Base-by-base conservation (phyloP, 2,797 vertebrate species). In the Gymnocypris eckloni region DNA sequence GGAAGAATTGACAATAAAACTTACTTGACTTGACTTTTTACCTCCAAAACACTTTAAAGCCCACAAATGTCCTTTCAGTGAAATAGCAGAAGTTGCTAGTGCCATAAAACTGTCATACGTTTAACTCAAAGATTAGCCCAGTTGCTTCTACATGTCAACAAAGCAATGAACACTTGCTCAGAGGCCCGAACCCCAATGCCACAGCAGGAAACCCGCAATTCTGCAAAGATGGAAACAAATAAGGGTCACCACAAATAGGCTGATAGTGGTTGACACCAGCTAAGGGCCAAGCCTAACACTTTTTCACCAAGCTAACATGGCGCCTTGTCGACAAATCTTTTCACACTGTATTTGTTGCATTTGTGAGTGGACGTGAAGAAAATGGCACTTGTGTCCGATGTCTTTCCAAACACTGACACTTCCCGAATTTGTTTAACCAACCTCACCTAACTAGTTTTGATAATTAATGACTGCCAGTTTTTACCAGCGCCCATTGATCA, bases 121-220 rank as follows among this genome's bases (percentile, higher is more conserved):
- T 41, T 43, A 43, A 43, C 41, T 43, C 7, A 43, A 43, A 43
- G 41, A 43, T 94, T 90, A 92, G 90, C 88, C 77, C 93, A 95
- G 94, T 93, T 93, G 93, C 87, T 92, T 89, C 90, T 81, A 89
- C 37, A 76, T 90, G 92, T 94, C 94, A 95, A 90, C 91, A 88
- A 90, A 71, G 92, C 92, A 90, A 87, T 94, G 93, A 94, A 92
- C 93, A 93, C 94, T 91, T 93, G 91, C 88, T 82, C 72, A 33
- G 75, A 70, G 75, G 76, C 69, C 87, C 69, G 50, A 81, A 70
- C 59, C 54, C 48, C 56, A 76, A 69, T 28, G 16, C 9, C 50
- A 85, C 67, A 66, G 85, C 86, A 87, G 84, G 86, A 88, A 90
- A 91, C 80, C 56, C 59, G 71, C 28, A 59, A 88, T 87, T 91